Evolutionary conservation across 1,140 invertebrate species (phyloP).

Genomic region (Conopomorpha cramerella): DNA sequence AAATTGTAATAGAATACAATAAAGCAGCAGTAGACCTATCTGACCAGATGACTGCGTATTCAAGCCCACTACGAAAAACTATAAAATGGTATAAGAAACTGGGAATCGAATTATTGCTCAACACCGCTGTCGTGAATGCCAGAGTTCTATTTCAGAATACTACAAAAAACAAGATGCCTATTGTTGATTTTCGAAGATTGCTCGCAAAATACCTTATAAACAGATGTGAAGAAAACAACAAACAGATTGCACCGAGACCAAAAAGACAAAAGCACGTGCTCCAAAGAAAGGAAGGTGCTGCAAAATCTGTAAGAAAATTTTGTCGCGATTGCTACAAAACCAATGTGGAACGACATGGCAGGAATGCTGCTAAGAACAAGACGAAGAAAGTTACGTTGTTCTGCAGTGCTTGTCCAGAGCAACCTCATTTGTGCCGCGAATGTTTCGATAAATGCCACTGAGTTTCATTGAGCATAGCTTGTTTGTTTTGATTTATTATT

Average conservation of each 20-base stretch:
- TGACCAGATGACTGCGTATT: constrained; percentile 41
- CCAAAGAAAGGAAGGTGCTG: constrained; percentile 21
- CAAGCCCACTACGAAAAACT: constrained; percentile 28
- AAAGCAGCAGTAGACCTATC: constrained; percentile 32
- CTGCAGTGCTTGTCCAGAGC: constrained; percentile 16
- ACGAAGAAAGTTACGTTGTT: constrained; percentile 23
- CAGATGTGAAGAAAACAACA: constrained; percentile 18
- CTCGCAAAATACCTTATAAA: constrained; percentile 16
- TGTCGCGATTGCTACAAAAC: constrained; percentile 22
- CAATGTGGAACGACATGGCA: constrained; percentile 18
- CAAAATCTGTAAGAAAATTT: constrained; percentile 20
- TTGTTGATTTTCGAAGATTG: constrained; percentile 15
- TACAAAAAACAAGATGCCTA: constrained; percentile 14
- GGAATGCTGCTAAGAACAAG: constrained; percentile 19
- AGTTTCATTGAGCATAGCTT: no score
- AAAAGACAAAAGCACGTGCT: constrained; percentile 23
- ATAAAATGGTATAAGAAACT: constrained; percentile 42
- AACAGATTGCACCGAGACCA: constrained; percentile 21
- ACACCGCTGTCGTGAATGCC: constrained; percentile 24
- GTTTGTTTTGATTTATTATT: no score
- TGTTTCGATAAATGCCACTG: no score
- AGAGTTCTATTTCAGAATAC: constrained; percentile 16
- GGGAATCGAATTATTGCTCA: constrained; percentile 32
- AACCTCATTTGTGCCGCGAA: constrained; percentile 20
- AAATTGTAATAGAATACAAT: constrained; percentile 34